Evolutionary conservation across 2,113 vertebrate species (phyloP).

Genomic region (Nothobranchius kuhntae): DNA sequence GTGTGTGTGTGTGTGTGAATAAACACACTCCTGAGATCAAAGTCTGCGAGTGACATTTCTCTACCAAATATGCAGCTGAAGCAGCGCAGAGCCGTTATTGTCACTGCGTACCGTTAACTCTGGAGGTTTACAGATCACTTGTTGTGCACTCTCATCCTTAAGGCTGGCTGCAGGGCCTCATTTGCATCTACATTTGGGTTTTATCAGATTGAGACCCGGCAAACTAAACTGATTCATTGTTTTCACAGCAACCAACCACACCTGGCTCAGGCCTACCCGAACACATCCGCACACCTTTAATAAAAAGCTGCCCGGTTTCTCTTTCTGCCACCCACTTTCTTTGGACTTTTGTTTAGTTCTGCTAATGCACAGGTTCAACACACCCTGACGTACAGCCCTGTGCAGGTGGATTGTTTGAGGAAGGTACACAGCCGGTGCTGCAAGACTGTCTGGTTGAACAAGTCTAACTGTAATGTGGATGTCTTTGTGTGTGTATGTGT

Average conservation of each 20-base stretch:
- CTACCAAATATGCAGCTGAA: not conserved
- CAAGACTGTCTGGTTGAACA: slow-evolving; percentile 77
- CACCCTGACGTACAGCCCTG: not conserved
- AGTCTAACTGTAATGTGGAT: slow-evolving; percentile 65
- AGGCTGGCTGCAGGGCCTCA: not conserved
- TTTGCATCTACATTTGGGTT: slow-evolving; percentile 73
- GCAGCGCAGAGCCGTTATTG: slow-evolving; percentile 1
- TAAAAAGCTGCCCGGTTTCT: not conserved
- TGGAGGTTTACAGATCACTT: not conserved
- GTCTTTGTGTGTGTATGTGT: slow-evolving; percentile 15
- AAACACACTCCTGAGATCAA: too few species aligned
- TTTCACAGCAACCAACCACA: slow-evolving; percentile 10
- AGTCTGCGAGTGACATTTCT: not conserved
- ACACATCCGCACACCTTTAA: not conserved
- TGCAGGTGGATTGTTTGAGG: slow-evolving; percentile 72
- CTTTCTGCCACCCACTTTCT: not conserved
- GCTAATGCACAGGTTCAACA: not conserved
- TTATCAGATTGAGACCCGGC: slow-evolving; percentile 46
- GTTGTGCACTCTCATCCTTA: not conserved
- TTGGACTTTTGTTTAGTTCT: slow-evolving; percentile 20
- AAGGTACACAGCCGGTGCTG: slow-evolving; percentile 64
- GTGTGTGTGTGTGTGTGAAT: too few species aligned
- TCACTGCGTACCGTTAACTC: slow-evolving; percentile 33
- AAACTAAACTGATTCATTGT: slow-evolving; percentile 58
- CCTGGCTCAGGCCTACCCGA: slow-evolving; percentile 19